phyloP scores from a whole-genome alignment of 2,797 vertebrate species.

The Clarias pachynema region DNA sequence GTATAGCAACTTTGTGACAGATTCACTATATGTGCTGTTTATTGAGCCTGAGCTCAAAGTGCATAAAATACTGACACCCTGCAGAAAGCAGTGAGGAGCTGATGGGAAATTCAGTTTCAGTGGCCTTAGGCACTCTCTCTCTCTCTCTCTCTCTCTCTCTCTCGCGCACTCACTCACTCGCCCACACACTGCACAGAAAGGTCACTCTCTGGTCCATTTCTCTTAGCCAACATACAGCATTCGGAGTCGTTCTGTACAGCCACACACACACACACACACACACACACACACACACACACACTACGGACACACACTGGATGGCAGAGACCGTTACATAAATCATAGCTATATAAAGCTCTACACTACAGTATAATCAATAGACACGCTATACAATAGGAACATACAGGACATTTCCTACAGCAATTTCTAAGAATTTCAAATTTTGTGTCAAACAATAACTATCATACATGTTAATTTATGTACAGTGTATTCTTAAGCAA shows the following conservation, averaged over 20 bases:
- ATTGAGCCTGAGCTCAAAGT: constrained; percentile 20
- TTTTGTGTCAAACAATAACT: neutral
- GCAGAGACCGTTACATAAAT: constrained; percentile 18
- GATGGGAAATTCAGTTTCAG: constrained; percentile 28
- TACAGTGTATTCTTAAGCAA: constrained; percentile 31
- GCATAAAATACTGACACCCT: constrained; percentile 33
- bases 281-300: neutral
- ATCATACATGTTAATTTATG: neutral
- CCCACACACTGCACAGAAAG: constrained; percentile 73
- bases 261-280: constrained; percentile 22
- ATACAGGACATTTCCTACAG: neutral
- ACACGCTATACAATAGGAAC: neutral
- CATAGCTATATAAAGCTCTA: neutral
- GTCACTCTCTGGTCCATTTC: constrained; percentile 72
- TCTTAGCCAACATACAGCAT: constrained; percentile 25
- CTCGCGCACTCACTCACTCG: constrained; percentile 61
- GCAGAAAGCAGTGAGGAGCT: constrained; percentile 19
- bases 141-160: constrained; percentile 14
- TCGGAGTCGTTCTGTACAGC: neutral
- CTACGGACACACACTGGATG: constrained; percentile 2
- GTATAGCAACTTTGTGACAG: constrained; percentile 9
- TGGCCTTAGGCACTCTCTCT: constrained; percentile 52
- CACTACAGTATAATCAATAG: neutral
- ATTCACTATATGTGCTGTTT: constrained; percentile 18
- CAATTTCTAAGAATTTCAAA: too few species aligned